Base-by-base conservation (phyloP, 2,797 vertebrate genomes). In the Caiman crocodilus region DNA sequence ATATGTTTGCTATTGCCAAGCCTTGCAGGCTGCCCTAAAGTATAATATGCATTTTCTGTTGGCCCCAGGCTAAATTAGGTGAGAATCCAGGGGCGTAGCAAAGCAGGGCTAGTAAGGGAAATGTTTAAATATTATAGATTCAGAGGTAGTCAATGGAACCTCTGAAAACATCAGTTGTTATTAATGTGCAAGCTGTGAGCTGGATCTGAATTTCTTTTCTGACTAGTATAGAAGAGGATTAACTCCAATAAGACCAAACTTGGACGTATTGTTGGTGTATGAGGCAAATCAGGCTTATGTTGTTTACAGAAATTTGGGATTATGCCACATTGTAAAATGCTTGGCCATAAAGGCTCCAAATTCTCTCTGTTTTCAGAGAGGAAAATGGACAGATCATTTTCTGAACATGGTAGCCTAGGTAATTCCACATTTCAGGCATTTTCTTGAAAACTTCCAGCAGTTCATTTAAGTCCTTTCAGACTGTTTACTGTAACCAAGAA, bases 351-450 rank as follows among this genome's bases (percentile, higher is more conserved):
- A 63, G 42, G 10, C 42, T 50, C 42, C 42, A 50, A 50, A 63
- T 63, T 63, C 61, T 63, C 26, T 25, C 26, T 17, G 14, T 64
- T 64, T 26, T 26, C 25, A 60, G 59, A 61, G 59, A 61, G 59
- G 26, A n/a, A n/a, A n/a, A 64, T 16, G 28, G 26, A 64, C 9
- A 10, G 42, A 50, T 50, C 42, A 50, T 58, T 14, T n/a, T 91
- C 81, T 80, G 57, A 75, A 20, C 94, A 79, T 1, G 63, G n/a
- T n/a, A 28, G 58, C 60, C 73, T 86, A 87, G 55, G 56, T 14
- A 69, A 23, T 1, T 1, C 2, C 73, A 12, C 9, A 76, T 90
- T 91, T 90, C 0, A 2, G 73, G 0, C 0, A 23, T 94, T 78
- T 80, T 59, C 80, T 78, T 25, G 26, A 58, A 64, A 80, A 15